Evolutionary conservation across 2,797 vertebrate species (phyloP), one percentile per base, ranked within the genome.

Genomic region (Labroides dimidiatus): DNA sequence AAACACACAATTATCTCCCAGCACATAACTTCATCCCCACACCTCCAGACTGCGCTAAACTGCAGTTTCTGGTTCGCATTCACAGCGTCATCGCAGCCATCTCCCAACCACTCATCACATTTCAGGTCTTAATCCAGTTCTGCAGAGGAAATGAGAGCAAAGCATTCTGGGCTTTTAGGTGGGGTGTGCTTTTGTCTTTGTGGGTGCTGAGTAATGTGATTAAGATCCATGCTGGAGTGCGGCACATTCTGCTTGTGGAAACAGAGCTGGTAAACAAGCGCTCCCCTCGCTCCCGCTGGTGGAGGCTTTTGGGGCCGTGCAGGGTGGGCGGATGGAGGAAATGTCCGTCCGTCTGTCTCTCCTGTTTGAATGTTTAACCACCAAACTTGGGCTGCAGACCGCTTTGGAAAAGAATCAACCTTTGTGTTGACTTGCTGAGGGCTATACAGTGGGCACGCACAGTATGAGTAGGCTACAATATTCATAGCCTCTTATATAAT

Each of bases 191-290:
- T 83, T 78, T 84, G 72, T 90, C 80, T 86, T 77, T 76, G 73
- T 80, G 62, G 76, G 72, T 84, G 84, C 82, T 68, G 75, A 75
- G 72, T 90, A 91, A 92, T 81, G 78, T 69, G 82, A 91, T 90
- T 91, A 90, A 75, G 72, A 75, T 77, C 77, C 73, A 45, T 69
- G 81, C 73, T 51, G 64, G 67, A 84, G 75, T 43, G 66, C 62
- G 67, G 81, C 69, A 66, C 70, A 82, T 84, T 85, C 44, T 71
- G 77, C 77, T 53, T 65, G 69, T 69, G 77, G 58, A 80, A 75
- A 71, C 56, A 72, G 53, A 53, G 64, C 49, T 59, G 72, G 65
- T 87, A 83, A 87, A 84, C 78, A 83, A 86, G 71, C 20, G 9
- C 68, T 75, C 66, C 58, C 66, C 56, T 27, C 10, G 20, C 48